Conservation (phyloP, 2,113 vertebrate genomes). For the Eleginops maclovinus region DNA sequence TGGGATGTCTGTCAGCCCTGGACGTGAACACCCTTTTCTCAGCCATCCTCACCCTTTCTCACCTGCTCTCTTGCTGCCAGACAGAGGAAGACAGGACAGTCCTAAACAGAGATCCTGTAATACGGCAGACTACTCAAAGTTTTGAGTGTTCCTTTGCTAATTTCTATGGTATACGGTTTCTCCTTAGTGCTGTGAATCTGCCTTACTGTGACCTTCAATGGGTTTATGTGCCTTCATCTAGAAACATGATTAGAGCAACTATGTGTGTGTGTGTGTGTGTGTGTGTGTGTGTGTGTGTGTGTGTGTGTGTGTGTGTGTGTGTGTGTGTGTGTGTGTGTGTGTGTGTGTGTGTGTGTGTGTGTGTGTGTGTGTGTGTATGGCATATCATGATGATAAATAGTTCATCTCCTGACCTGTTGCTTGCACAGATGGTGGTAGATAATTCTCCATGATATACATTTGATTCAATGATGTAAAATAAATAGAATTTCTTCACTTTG, state of each 20-base stretch:
- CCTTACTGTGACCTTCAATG: conserved; percentile 85
- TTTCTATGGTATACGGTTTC: conserved; percentile 68
- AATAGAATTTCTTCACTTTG: conserved; percentile 77
- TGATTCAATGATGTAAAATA: conserved; percentile 80
- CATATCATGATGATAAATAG: conserved; percentile 70
- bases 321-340: conserved; percentile 35
- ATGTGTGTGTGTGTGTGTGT: conserved; percentile 34
- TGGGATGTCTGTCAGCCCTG: conserved; percentile 59
- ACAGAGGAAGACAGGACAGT: conserved; percentile 39
- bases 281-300: conserved; percentile 42
- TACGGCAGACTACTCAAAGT: conserved; percentile 47
- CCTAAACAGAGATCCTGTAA: conserved; percentile 50
- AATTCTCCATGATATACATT: conserved; percentile 72
- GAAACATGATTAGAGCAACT: conserved; percentile 77
- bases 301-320: conserved; percentile 23
- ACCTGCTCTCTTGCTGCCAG: conserved; percentile 40
- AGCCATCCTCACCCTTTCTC: conserved; percentile 39
- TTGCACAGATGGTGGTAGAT: conserved; percentile 70
- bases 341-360: conserved; percentile 37
- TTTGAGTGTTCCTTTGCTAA: conserved; percentile 64
- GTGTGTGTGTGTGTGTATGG: conserved; percentile 33
- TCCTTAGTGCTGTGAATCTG: conserved; percentile 84
- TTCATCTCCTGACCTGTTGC: conserved; percentile 68
- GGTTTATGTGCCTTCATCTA: conserved; percentile 88
- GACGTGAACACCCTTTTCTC: conserved; percentile 45